Conservation (phyloP, 92 coral and sea anemone species). For the Porites cylindrica region DNA sequence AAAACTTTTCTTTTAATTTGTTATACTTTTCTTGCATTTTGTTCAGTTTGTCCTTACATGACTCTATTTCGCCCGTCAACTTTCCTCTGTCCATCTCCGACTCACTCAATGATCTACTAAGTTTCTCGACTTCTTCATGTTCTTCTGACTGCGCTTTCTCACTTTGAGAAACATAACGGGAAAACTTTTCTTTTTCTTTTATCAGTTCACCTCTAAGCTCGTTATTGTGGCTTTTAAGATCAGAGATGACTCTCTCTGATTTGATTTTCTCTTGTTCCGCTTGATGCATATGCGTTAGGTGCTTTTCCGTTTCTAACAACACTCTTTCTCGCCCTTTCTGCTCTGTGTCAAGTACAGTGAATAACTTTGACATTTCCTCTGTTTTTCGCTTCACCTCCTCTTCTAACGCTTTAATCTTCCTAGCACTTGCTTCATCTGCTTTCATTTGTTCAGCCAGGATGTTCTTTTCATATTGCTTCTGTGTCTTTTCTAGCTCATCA, state of each 20-base stretch:
- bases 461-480: constrained; percentile 54
- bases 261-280: constrained; percentile 75
- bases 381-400: constrained; percentile 58
- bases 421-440: constrained; percentile 66
- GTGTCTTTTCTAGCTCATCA: constrained; percentile 47
- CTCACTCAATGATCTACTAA: constrained; percentile 79
- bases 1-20: constrained; percentile 81
- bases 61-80: constrained; percentile 71
- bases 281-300: constrained; percentile 72
- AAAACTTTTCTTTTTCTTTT: constrained; percentile 67
- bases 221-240: constrained; percentile 41
- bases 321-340: constrained; percentile 89
- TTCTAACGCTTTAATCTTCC: constrained; percentile 64
- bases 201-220: constrained; percentile 62
- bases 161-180: constrained; percentile 53
- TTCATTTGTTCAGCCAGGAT: constrained; percentile 55
- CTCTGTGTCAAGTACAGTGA: constrained; percentile 82
- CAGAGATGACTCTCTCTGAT: constrained; percentile 54
- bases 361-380: constrained; percentile 62
- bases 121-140: constrained; percentile 78
- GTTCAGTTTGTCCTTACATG: constrained; percentile 69
- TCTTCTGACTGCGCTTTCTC: constrained; percentile 70
- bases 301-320: constrained; percentile 87
- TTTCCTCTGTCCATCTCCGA: constrained; percentile 85
- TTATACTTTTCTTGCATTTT: constrained; percentile 82